Evolutionary conservation across 2,888 invertebrate genomes (phyloP).

Genomic region (Idaea straminata): DNA sequence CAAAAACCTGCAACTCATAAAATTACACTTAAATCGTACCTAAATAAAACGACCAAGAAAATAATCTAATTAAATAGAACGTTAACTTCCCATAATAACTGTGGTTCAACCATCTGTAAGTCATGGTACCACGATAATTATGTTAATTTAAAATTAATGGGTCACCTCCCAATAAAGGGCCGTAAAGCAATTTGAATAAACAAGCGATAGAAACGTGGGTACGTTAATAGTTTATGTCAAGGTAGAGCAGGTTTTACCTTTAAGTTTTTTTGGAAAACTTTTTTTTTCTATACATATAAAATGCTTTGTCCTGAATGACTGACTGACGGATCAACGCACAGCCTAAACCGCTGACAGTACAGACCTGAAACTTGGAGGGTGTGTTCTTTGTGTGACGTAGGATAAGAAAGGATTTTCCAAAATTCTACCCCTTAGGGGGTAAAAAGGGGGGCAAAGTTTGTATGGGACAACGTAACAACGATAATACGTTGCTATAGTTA

Average conservation of each 20-base stretch:
- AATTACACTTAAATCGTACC: neutral
- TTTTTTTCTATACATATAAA: too few relatives aligned
- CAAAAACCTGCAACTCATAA: neutral
- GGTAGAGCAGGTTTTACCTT: neutral
- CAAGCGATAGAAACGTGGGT: neutral
- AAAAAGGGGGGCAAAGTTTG: too few relatives aligned
- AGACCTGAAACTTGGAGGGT: too few relatives aligned
- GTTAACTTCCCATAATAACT: neutral
- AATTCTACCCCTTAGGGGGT: too few relatives aligned
- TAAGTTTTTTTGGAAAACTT: neutral
- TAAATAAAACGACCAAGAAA: neutral
- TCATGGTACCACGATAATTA: neutral
- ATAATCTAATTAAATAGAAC: neutral
- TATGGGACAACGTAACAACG: too few relatives aligned
- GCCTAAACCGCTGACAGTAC: too few relatives aligned
- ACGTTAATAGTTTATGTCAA: neutral
- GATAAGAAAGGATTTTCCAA: too few relatives aligned
- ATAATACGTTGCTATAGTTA: too few relatives aligned
- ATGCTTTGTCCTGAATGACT: too few relatives aligned
- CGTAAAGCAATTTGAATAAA: neutral
- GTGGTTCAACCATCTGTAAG: neutral
- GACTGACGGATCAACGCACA: too few relatives aligned
- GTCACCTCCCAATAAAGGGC: neutral
- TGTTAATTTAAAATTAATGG: constrained; percentile 1
- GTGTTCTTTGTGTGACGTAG: too few relatives aligned